Percentiles rank a stretch among this genome's conserved stretches.
Conservation (phyloP, 2,797 vertebrate species). For the Gila robusta region DNA sequence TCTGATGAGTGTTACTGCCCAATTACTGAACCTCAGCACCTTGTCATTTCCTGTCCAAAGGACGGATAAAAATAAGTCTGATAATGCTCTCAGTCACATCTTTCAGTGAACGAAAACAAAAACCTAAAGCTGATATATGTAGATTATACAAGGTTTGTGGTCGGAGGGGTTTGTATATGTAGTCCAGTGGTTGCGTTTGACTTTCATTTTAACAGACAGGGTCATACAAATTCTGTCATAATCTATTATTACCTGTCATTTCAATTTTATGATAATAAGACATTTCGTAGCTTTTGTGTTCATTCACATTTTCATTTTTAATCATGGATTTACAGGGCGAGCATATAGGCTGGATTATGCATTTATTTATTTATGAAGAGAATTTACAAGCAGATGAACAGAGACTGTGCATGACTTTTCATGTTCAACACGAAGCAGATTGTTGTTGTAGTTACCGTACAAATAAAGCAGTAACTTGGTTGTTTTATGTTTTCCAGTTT, state of each 20-base stretch:
- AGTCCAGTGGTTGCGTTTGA: not conserved
- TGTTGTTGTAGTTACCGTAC: not conserved
- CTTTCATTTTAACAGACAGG: not conserved
- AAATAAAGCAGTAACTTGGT: not conserved
- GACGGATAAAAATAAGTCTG: not conserved
- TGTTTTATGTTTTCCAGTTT: slow-evolving; percentile 71
- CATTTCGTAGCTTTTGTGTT: too few relatives aligned
- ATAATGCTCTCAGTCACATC: slow-evolving; percentile 6
- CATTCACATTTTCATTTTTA: too few relatives aligned
- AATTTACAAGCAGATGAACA: too few relatives aligned
- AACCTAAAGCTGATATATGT: not conserved
- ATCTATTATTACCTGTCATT: not conserved
- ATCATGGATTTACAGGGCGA: too few relatives aligned
- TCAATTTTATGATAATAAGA: too few relatives aligned
- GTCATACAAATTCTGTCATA: too few relatives aligned
- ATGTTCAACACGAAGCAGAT: too few relatives aligned
- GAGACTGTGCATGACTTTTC: too few relatives aligned
- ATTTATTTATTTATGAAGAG: too few relatives aligned
- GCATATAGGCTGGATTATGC: too few relatives aligned
- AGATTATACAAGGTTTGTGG: too few relatives aligned
- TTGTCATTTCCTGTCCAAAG: not conserved
- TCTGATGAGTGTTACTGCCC: slow-evolving; percentile 2
- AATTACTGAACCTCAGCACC: not conserved
- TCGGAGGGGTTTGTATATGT: not conserved
- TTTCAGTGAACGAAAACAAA: not conserved